Conservation (phyloP, 1,140 invertebrate genomes). For the Pseudomyrmex dendroicus region DNA sequence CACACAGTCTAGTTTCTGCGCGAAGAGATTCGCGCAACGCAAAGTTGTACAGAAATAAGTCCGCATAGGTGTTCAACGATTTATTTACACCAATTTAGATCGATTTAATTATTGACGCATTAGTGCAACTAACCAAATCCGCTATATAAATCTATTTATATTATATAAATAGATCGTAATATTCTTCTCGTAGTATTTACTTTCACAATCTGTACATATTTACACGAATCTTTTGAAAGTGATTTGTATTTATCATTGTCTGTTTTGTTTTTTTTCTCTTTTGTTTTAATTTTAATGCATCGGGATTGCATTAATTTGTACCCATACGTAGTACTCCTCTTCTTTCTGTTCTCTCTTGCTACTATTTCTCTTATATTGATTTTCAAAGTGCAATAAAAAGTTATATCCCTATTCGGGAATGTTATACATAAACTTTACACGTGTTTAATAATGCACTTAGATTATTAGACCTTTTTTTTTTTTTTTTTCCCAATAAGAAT, state of each 20-base stretch:
- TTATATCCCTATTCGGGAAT: slow-evolving; percentile 58
- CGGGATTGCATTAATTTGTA: slow-evolving; percentile 57
- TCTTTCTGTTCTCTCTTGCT: slow-evolving; percentile 51
- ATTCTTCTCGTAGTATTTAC: slow-evolving; percentile 57
- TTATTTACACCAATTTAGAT: too few species aligned
- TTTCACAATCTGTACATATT: slow-evolving; percentile 78
- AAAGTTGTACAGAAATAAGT: too few species aligned
- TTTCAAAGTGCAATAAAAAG: slow-evolving; percentile 64
- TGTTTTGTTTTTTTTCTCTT: slow-evolving; percentile 42
- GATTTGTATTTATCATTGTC: slow-evolving; percentile 35
- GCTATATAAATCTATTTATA: slow-evolving; percentile 37
- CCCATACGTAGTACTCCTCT: slow-evolving; percentile 65
- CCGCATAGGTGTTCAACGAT: neutral
- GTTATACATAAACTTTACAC: slow-evolving; percentile 32
- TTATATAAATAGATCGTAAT: slow-evolving; percentile 71
- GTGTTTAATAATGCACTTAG: slow-evolving; percentile 64
- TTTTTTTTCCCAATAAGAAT: slow-evolving; percentile 44
- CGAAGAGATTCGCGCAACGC: too few species aligned
- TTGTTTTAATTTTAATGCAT: slow-evolving; percentile 35
- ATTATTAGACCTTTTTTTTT: slow-evolving; percentile 51
- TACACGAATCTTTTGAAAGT: slow-evolving; percentile 70
- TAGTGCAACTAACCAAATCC: slow-evolving; percentile 26
- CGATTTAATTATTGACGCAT: neutral
- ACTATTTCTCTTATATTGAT: neutral
- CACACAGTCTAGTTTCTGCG: too few species aligned